Evolutionary conservation across 1,140 invertebrate genomes (phyloP), one percentile per base, ranked within the genome.

Genomic region (Bombyx mori): DNA sequence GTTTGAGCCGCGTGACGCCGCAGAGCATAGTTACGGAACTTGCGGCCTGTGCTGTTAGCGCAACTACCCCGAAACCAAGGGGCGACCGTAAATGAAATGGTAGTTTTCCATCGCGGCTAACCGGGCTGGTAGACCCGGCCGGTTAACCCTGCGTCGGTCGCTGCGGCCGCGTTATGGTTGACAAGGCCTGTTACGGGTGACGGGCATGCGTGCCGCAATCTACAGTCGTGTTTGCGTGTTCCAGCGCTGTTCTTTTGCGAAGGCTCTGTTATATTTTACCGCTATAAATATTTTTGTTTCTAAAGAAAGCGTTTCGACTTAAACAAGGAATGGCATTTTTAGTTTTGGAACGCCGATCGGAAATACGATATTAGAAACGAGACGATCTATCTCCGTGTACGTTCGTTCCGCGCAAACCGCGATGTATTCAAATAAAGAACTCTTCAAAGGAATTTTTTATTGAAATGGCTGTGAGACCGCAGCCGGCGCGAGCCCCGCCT

Each of bases 101-200:
- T 84, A 84, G 79, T 82, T 82, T 86, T 82, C 75, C 78, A 73
- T 54, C 65, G 74, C 61, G 69, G 71, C 66, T 68, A 69, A 71
- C 72, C 72, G 63, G 61, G 46, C 58, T 57, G 59, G 63, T 59
- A 54, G 56, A 58, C 54, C 71, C 71, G 65, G 65, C 57, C 66
- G 68, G 69, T 65, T 66, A 65, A 61, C 66, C 67, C 71, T 64
- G 58, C 68, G 65, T 57, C 58, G 56, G 44, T 55, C 66, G 75
- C 71, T 82, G 82, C 66, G 83, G 83, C 74, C 68, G 67, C 79
- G 83, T 84, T 86, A 86, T 78, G 81, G 83, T 78, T 80, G 83
- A 86, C 81, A 82, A 84, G 82, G 75, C 75, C 73, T 75, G 76
- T 80, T 77, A 77, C 69, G 64, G 71, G 44, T 75, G 69, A 69